Base-by-base conservation (phyloP, 2,888 invertebrate genomes). In the Taphrorychus bicolor region DNA sequence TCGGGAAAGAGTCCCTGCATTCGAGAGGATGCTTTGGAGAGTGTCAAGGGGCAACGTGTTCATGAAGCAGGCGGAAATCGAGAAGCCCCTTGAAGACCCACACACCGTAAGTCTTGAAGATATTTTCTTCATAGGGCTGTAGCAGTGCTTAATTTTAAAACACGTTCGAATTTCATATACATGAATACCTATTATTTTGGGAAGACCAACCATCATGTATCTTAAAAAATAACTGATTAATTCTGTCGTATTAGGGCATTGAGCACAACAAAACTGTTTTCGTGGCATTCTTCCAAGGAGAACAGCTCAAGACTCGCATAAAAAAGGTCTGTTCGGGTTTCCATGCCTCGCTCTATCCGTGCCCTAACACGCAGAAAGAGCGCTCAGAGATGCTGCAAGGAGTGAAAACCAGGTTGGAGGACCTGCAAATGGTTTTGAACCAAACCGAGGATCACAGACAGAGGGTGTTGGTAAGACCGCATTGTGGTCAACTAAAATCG, bases 311-410 rank as follows among this genome's bases (percentile, higher is more conserved):
- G 83, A 88, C 89, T 0, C 89, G 94, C 72, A 94, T 96, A 70
- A 94, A 93, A 85, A 97, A 97, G 83, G 94, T 97, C 49, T 96
- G 95, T 84, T 91, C 93, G 72, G 96, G 96, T 1, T 97, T 95
- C 84, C 92, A 95, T 76, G 96, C 96, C 2, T 94, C 94, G 2
- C 84, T 96, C 70, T 97, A 97, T 84, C 95, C 95, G 0, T 97
- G 96, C 80, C 96, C 97, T 0, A 94, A 93, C 69, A 91, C 91
- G 40, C 90, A 91, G 73, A 85, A 87, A 16, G 96, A 97, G 79
- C 85, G 96, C 32, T 85, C 91, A 72, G 95, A 96, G 78, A 96
- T 96, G 94, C 88, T 94, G 56, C 91, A 92, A 77, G 95, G 94
- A 1, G 95, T 97, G 2, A 88, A 93, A 82, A 94, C 95, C 0